Evolutionary conservation across 2,888 invertebrate genomes (phyloP).

Genomic region (Spodoptera picta): DNA sequence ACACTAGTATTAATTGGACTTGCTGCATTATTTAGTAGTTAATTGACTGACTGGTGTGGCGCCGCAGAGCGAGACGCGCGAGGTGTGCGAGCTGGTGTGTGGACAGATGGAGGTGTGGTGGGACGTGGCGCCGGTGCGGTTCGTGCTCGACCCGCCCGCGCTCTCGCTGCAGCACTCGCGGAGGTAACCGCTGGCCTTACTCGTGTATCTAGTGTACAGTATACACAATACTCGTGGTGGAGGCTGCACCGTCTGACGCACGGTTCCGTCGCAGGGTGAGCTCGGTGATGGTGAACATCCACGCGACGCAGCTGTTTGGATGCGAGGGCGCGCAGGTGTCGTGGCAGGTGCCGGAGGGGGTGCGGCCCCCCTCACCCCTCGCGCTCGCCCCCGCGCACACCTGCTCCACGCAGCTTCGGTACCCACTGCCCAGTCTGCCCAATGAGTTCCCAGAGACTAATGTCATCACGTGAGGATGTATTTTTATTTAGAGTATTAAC

Average conservation of each 20-base stretch:
- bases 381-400: constrained; percentile 47
- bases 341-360: constrained; percentile 51
- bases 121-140: constrained; percentile 74
- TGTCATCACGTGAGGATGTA: constrained; percentile 63
- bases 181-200: constrained; percentile 59
- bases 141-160: constrained; percentile 70
- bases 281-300: constrained; percentile 56
- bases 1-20: no score
- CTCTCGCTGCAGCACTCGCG: constrained; percentile 67
- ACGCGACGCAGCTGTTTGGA: constrained; percentile 71
- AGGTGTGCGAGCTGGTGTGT: constrained; percentile 72
- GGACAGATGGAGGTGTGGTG: constrained; percentile 81
- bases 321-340: constrained; percentile 45
- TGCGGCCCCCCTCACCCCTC: constrained; percentile 39
- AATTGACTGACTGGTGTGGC: background rate
- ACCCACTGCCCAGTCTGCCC: constrained; percentile 59
- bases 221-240: no score
- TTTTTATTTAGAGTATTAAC: background rate
- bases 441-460: constrained; percentile 61
- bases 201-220: no score
- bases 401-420: constrained; percentile 43
- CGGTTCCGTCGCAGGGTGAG: constrained; percentile 53
- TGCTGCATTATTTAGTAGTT: no score
- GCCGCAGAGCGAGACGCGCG: constrained; percentile 58
- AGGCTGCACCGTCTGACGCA: no score